These are phyloP conservation scores for Rhipidura dahli DNA, from an alignment of 2,113 vertebrate genomes.

Conservation along the genomic window DNA sequence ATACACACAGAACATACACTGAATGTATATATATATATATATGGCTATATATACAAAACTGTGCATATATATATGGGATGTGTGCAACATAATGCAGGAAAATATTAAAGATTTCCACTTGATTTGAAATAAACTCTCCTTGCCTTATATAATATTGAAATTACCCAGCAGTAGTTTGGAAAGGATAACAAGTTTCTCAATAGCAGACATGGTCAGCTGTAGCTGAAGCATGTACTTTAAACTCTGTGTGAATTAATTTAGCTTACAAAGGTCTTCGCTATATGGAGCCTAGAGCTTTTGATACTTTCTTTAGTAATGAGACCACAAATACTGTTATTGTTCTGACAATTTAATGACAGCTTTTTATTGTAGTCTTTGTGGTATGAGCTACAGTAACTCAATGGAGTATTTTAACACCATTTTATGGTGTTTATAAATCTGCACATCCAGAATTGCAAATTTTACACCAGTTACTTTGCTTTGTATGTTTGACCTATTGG, in stretches of 20 bases:
- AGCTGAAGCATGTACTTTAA: neutral
- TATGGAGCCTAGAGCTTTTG: neutral
- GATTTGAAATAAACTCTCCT: neutral
- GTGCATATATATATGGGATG: neutral
- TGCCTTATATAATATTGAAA: neutral
- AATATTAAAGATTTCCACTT: neutral
- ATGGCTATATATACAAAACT: neutral
- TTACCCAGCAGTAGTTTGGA: neutral
- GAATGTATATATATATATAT: neutral
- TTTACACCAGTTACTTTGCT: neutral
- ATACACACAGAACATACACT: neutral
- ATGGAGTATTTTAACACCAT: neutral
- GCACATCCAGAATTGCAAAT: neutral
- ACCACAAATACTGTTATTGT: neutral
- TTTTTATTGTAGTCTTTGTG: neutral
- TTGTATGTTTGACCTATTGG: neutral
- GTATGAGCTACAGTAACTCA: neutral
- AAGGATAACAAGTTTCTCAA: neutral
- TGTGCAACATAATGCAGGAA: neutral
- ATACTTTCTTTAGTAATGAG: neutral
- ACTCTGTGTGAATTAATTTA: neutral
- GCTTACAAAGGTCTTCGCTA: neutral
- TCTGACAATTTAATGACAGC: neutral
- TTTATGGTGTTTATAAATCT: slow-evolving; percentile 3
- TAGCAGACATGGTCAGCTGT: neutral